Evolutionary conservation across 2,888 invertebrate genomes (phyloP), one percentile per base, ranked within the genome.

Genomic region (Escarpia spicata): DNA sequence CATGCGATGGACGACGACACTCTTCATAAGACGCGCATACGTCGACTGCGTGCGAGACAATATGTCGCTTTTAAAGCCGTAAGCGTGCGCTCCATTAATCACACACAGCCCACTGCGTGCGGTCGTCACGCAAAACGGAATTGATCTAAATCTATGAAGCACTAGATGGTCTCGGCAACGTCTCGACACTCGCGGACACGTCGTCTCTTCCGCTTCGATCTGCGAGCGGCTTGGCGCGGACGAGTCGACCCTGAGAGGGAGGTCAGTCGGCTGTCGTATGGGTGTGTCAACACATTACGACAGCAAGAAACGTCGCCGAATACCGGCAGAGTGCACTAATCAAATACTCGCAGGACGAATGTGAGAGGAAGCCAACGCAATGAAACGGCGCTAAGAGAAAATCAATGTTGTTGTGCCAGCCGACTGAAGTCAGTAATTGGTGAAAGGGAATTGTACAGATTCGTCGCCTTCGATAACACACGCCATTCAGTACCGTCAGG

Each of bases 371-470:
- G 75, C 26, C 3, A 26, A 75, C 75, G 75, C 75, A 75, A 75
- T 75, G 75, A 75, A 75, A 75, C 75, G 75, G 75, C n/a, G 75
- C 75, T 75, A 75, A 19, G 75, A 75, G 75, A 75, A 75, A 75
- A 75, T 75, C 75, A 75, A 75, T 75, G n/a, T 75, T 75, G 75
- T 75, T 75, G 75, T 75, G 75, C 75, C 6, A 75, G 75, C 75
- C 75, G 75, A 75, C 19, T 26, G 75, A 19, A 15, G 75, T 15
- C 75, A 75, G 75, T 75, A 75, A 75, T 75, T 75, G 75, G 75
- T 75, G 75, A 75, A 75, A 75, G 75, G 19, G 75, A 75, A 26
- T 75, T 26, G 75, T 26, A 75, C 75, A 75, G 75, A 75, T 75
- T 75, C 75, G 75, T 75, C 75, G 75, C 75, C 75, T n/a, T 75